These are phyloP conservation scores for Phylloscopus whistleri DNA, from an alignment of 2,113 vertebrate genomes.

Conservation along the genomic window DNA sequence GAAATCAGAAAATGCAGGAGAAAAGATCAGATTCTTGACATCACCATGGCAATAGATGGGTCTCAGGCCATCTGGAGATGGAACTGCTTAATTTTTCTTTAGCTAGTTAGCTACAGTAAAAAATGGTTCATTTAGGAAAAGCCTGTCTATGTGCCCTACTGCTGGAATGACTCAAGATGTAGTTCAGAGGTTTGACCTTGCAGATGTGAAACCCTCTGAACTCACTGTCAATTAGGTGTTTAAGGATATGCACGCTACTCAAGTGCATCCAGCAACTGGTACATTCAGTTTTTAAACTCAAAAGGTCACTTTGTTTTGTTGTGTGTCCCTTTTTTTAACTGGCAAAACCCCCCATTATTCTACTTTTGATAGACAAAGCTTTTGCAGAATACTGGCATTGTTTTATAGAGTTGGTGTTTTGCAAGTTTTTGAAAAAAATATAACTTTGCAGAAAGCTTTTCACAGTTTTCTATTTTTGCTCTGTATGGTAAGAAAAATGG, in stretches of 20 bases:
- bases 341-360: neutral
- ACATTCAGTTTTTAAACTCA: neutral
- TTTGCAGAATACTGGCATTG: neutral
- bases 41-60: neutral
- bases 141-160: neutral
- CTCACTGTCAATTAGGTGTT: neutral
- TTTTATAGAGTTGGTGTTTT: neutral
- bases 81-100: neutral
- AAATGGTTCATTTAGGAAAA: neutral
- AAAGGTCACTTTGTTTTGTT: neutral
- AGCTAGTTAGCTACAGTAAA: neutral
- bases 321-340: neutral
- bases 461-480: neutral
- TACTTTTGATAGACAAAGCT: neutral
- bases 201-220: neutral
- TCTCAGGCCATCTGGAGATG: neutral
- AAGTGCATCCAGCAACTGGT: neutral
- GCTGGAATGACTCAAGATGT: neutral
- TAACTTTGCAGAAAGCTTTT: neutral
- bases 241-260: neutral
- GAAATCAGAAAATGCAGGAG: neutral
- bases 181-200: neutral
- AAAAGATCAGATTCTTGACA: neutral
- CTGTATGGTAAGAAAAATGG: neutral
- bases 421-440: neutral